phyloP scores from a whole-genome alignment of 1,140 invertebrate species.

The Trachymyrmex cornetzi region DNA sequence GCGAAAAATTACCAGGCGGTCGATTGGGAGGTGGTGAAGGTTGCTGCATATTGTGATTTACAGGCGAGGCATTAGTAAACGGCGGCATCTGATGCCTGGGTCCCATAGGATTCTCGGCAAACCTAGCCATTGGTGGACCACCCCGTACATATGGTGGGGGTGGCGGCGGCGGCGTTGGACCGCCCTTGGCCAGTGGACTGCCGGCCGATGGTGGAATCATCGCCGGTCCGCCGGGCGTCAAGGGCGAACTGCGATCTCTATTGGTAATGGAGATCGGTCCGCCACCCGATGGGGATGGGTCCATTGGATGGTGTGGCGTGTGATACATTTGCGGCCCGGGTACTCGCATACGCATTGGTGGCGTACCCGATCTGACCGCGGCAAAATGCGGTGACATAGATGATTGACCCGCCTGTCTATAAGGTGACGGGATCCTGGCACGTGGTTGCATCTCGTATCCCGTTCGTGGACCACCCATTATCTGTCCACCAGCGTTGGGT shows the following conservation, averaged over 20 bases:
- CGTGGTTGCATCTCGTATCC: constrained; percentile 83
- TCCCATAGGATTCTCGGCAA: constrained; percentile 79
- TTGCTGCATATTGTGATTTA: constrained; percentile 81
- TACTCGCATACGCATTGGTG: constrained; percentile 84
- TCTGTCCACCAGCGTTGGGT: constrained; percentile 77
- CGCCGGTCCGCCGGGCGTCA: constrained; percentile 78
- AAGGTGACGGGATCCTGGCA: constrained; percentile 85
- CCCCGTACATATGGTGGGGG: constrained; percentile 82
- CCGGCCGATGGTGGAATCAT: constrained; percentile 83
- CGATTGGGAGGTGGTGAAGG: constrained; percentile 83
- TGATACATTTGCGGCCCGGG: constrained; percentile 86
- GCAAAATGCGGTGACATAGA: constrained; percentile 84
- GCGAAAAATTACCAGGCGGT: constrained; percentile 84
- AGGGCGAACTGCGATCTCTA: constrained; percentile 83
- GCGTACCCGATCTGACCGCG: constrained; percentile 82
- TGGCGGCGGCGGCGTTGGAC: constrained; percentile 83
- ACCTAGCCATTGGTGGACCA: constrained; percentile 78
- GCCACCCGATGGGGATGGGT: constrained; percentile 87
- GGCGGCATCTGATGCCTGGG: constrained; percentile 84
- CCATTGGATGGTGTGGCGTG: constrained; percentile 87
- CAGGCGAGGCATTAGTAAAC: constrained; percentile 78
- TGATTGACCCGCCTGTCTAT: constrained; percentile 83
- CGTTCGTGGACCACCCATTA: constrained; percentile 82
- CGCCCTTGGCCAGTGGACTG: constrained; percentile 83
- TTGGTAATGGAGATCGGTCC: constrained; percentile 86